These are phyloP conservation scores for Orycteropus afer DNA, from an alignment of 2,113 vertebrate species.

Conservation along the genomic window DNA sequence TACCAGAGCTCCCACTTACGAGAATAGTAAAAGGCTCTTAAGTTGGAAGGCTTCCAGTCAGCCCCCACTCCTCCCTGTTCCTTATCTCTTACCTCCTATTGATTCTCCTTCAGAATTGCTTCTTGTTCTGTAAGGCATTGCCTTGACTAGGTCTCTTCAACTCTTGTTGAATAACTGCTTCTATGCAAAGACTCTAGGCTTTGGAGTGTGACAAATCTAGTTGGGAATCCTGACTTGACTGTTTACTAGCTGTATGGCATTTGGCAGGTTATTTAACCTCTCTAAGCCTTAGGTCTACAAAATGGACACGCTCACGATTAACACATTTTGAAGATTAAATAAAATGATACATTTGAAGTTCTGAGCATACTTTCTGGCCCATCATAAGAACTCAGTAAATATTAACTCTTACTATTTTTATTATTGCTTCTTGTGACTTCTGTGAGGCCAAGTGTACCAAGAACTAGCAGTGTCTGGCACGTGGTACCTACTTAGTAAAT, in stretches of 20 bases:
- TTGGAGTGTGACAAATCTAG: not conserved
- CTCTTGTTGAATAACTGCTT: not conserved
- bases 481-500: not conserved
- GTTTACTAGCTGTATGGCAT: not conserved
- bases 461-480: not conserved
- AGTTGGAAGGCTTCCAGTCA: not conserved
- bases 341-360: not conserved
- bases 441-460: not conserved
- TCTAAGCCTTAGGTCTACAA: not conserved
- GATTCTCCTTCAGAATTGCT: slow-evolving; percentile 31
- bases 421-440: not conserved
- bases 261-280: not conserved
- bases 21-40: not conserved
- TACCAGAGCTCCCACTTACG: no score
- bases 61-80: not conserved
- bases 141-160: not conserved
- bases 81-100: not conserved
- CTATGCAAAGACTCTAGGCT: not conserved
- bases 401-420: not conserved
- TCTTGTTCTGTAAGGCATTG: not conserved
- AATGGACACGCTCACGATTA: not conserved
- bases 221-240: not conserved
- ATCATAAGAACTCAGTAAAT: not conserved
- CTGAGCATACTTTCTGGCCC: not conserved
- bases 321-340: slow-evolving; percentile 30